Base-by-base conservation (phyloP, 2,888 invertebrate species). In the Trichopoda pennipes region DNA sequence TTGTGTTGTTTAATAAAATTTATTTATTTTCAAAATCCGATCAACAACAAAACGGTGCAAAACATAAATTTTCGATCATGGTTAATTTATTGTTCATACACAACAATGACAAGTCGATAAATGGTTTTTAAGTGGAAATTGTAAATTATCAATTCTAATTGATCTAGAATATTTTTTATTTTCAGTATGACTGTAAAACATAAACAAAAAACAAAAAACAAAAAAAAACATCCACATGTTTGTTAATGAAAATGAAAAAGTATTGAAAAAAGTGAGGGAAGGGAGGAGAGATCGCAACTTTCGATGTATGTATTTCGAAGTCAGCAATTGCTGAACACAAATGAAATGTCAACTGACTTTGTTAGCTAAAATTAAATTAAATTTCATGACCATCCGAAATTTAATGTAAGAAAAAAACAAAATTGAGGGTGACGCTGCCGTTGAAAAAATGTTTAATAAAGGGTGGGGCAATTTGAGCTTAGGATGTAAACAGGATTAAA, bases 71-170 rank as follows among this genome's bases (percentile, higher is more conserved):
- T 78, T 64, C 58, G 74, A 23, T 53, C 51, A 47, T 47, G 66
- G 7, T 35, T 61, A 69, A 66, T 78, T 78, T 72, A 72, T 69
- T 69, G 55, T 64, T 69, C 38, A 51, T 55, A 42, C 42, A 35
- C 56, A 42, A 74, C 69, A 74, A 60, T 78, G 81, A 78, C 81
- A 78, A 78, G 74, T 74, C 81, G 74, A 77, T 77, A 81, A 77
- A 81, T 77, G 81, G 63, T 56, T 81, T 80, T 77, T 64, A 69
- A 81, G 56, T 77, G 81, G 73, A 81, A 78, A 78, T 81, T 78
- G 64, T 81, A 70, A 78, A 75, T 81, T 70, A 81, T 81, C 81
- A 74, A 66, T 73, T 73, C 63, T 77, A 81, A 81, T 81, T 74
- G 81, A 81, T 81, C 81, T 69, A 81, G 81, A 77, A 74, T 73